A percentile compares a stretch with the other conserved stretches of the same genome.
Conservation (phyloP, 2,888 invertebrate genomes). For the Parasteatoda lunata region DNA sequence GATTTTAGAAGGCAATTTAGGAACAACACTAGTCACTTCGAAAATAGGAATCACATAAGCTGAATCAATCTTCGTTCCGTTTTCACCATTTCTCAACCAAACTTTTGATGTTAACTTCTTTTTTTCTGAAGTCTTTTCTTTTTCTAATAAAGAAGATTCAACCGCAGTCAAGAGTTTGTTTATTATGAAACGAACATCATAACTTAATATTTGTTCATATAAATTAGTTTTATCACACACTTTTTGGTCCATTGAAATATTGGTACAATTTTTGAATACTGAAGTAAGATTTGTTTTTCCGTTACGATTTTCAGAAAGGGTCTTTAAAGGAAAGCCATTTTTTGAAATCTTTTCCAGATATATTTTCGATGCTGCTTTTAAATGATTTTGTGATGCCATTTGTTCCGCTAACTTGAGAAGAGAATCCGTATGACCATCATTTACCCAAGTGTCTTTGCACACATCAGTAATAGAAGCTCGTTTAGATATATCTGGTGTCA, state of each 20-base stretch:
- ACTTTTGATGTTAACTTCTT: background rate
- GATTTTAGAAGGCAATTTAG: conserved; percentile 6
- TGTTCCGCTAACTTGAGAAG: conserved; percentile 90
- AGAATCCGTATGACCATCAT: conserved; percentile 85
- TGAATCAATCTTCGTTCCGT: conserved; percentile 36
- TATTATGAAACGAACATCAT: conserved; percentile 50
- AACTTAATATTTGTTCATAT: conserved; percentile 44
- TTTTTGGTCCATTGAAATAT: background rate
- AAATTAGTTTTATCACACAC: conserved; percentile 11
- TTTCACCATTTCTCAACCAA: conserved; percentile 28
- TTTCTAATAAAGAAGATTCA: conserved; percentile 20
- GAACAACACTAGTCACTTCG: conserved; percentile 53
- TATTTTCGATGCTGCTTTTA: conserved; percentile 81
- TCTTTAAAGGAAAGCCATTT: background rate
- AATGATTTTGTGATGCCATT: conserved; percentile 77
- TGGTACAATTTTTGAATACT: background rate
- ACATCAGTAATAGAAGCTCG: conserved; percentile 95
- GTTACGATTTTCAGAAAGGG: background rate
- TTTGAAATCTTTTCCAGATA: conserved; percentile 73
- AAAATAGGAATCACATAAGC: conserved; percentile 61
- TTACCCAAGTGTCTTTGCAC: conserved; percentile 98
- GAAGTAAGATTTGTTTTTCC: background rate
- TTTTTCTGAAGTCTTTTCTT: background rate
- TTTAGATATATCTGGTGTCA: conserved; percentile 91
- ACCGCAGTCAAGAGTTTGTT: conserved; percentile 52